Evolutionary conservation across 2,888 invertebrate species (phyloP).

Genomic region (Brachyptera risi): DNA sequence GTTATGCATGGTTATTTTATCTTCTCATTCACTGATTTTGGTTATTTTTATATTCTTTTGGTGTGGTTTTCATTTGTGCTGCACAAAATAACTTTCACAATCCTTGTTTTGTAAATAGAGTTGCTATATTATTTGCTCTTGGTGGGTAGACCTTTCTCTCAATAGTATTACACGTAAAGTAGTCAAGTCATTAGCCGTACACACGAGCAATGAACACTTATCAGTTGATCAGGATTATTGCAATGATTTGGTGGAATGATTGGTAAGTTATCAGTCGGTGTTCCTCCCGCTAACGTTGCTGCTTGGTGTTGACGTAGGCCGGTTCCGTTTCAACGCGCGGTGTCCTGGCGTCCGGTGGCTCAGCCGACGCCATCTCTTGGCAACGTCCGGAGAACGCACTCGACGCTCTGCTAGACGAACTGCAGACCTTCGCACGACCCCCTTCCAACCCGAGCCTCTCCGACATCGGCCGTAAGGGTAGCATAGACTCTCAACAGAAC

Average conservation of each 20-base stretch:
- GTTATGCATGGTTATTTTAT: constrained; percentile 13
- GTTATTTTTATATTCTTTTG: constrained; percentile 22
- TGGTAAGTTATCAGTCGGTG: too few species aligned
- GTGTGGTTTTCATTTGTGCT: too few species aligned
- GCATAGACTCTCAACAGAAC: constrained; percentile 50
- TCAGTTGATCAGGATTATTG: too few species aligned
- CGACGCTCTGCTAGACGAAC: constrained; percentile 93
- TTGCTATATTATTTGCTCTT: too few species aligned
- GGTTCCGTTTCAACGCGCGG: constrained; percentile 48
- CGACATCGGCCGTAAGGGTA: constrained; percentile 52
- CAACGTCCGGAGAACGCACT: constrained; percentile 90
- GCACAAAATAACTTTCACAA: too few species aligned
- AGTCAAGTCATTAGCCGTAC: too few species aligned
- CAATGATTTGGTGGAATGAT: too few species aligned
- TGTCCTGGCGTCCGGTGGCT: constrained; percentile 57
- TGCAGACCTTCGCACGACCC: constrained; percentile 84
- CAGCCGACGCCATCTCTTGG: constrained; percentile 49
- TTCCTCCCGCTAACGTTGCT: too few species aligned
- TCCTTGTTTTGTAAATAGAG: too few species aligned
- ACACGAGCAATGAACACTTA: too few species aligned
- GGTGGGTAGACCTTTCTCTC: too few species aligned
- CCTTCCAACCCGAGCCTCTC: constrained; percentile 47
- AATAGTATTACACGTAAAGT: too few species aligned
- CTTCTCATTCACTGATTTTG: constrained; percentile 14
- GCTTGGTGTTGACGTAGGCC: constrained; percentile 35